Conservation (phyloP, 2,797 vertebrate species). For the Ctenosaura bakeri region DNA sequence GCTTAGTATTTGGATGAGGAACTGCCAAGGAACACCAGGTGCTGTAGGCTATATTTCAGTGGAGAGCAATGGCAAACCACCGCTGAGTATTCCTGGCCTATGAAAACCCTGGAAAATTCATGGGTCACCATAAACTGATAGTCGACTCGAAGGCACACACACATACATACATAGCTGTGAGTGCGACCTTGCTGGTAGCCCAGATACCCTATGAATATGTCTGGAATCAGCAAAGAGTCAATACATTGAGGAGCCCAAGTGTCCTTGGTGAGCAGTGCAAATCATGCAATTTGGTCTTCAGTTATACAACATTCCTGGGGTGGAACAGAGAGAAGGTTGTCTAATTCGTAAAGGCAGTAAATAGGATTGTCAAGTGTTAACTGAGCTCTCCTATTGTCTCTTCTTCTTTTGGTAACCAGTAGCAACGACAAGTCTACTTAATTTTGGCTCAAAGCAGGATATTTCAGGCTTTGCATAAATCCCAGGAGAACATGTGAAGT, state of each 20-base stretch:
- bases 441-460: constrained; percentile 27
- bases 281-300: not conserved
- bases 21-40: no score
- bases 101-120: no score
- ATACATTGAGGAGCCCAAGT: not conserved
- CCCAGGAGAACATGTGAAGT: constrained; percentile 32
- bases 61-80: no score
- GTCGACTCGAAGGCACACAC: no score
- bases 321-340: not conserved
- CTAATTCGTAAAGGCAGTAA: not conserved
- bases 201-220: not conserved
- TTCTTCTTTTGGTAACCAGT: constrained; percentile 23
- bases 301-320: not conserved
- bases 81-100: no score
- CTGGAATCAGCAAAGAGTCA: not conserved
- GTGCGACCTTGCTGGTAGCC: not conserved
- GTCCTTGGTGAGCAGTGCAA: not conserved
- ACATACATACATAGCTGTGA: no score
- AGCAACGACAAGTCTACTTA: constrained; percentile 16
- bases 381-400: not conserved
- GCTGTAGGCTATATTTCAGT: no score
- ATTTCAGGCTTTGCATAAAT: constrained; percentile 20
- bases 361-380: not conserved
- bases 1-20: no score
- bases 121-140: no score